Base-by-base conservation (phyloP, 1,140 invertebrate genomes). In the Lucilia cuprina region DNA sequence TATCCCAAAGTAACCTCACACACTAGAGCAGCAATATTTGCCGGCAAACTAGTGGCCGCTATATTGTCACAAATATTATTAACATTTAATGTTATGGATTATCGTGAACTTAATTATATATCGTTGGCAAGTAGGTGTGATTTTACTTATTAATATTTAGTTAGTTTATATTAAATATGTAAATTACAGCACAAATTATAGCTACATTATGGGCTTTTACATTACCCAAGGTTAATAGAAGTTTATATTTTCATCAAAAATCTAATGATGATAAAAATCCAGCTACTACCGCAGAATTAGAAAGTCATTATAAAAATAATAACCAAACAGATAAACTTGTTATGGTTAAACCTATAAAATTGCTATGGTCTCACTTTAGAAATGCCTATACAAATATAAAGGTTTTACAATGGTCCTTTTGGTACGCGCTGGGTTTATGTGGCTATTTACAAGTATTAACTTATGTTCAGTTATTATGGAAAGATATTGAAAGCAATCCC, bases 401-500 rank as follows among this genome's bases (percentile, higher is more conserved):
- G 77, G 93, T 97, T 7, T 41, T 97, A 0, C 96, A 96, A 87
- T 98, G 97, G 97, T 97, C 96, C 1, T 88, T 96, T 14, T 97
- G 97, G 94, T 98, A 96, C 94, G 94, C 96, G 0, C 92, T 94
- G 25, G 94, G 95, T 0, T 94, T 96, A 14, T 96, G 96, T 86
- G 95, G 96, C 13, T 97, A 95, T 92, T 93, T 96, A 19, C 96
- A 97, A 91, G 93, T 96, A 10, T 93, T 94, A 83, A 95, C 93
- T 74, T 98, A 97, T 88, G 93, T 96, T 86, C 97, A 98, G 90
- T 91, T 96, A 10, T 89, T 98, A 19, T 98, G 96, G 96, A 92
- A 91, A 74, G 90, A 89, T 9, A 93, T 93, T 19, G 88, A 91
- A 74, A 88, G 89, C 10, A 84, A 89, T 10, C 77, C 77, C 5